These are phyloP conservation scores for Brachynemurus nebulosus DNA, from an alignment of 2,888 invertebrate genomes.

Conservation along the genomic window DNA sequence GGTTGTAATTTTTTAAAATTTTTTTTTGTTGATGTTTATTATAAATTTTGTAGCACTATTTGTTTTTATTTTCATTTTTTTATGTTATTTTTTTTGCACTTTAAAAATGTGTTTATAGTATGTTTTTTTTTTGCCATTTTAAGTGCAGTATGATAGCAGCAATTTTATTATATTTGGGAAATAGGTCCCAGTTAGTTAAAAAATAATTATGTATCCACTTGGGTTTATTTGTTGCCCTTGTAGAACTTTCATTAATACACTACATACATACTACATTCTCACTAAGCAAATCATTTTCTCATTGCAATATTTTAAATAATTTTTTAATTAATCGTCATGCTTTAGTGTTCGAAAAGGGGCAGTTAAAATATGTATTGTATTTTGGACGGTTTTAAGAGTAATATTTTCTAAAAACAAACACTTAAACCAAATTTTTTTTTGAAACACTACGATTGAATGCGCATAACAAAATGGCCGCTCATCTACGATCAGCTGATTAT, in stretches of 20 bases:
- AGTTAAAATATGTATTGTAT: no score
- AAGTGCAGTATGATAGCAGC: not conserved
- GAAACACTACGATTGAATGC: no score
- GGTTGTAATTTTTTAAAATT: not conserved
- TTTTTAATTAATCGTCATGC: no score
- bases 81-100: not conserved
- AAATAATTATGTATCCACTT: not conserved
- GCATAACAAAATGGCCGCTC: no score
- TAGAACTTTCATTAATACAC: not conserved
- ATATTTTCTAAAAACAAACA: no score
- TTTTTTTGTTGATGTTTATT: not conserved
- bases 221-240: not conserved
- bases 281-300: not conserved
- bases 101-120: not conserved
- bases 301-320: no score
- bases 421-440: no score
- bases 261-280: not conserved
- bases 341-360: no score
- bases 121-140: not conserved
- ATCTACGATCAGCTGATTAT: no score
- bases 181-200: no score
- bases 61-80: not conserved
- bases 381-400: no score
- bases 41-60: slow-evolving; percentile 1
- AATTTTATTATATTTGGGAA: not conserved